Conservation (phyloP, 2,113 vertebrate genomes). For the Microtus ochrogaster region DNA sequence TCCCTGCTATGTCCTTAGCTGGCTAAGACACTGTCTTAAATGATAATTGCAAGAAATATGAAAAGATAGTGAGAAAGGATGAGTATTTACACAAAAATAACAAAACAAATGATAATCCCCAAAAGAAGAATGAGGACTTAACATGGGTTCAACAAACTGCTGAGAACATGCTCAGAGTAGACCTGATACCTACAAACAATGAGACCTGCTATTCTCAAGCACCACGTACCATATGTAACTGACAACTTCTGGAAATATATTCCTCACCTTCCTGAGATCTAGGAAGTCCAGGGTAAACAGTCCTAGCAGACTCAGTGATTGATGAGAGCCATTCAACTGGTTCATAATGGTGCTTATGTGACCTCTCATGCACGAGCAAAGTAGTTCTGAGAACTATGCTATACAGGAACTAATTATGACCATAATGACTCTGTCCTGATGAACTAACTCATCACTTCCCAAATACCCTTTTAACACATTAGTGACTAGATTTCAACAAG, state of each 20-base stretch:
- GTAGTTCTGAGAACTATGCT: neutral
- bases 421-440: neutral
- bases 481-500: neutral
- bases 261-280: neutral
- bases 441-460: neutral
- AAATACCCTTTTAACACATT: neutral
- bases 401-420: neutral
- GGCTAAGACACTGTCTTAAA: neutral
- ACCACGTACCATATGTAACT: neutral
- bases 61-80: neutral
- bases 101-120: constrained; percentile 5
- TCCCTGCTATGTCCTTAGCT: neutral
- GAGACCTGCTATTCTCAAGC: neutral
- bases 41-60: constrained; percentile 36
- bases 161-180: neutral
- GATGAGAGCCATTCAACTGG: neutral
- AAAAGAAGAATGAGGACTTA: neutral
- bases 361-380: neutral
- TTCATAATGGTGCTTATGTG: neutral
- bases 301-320: neutral
- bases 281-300: neutral
- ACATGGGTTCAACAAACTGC: constrained; percentile 33
- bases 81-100: constrained; percentile 51
- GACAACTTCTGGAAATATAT: neutral
- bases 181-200: neutral